Percentiles rank a stretch among this genome's conserved stretches.
phyloP scores from a whole-genome alignment of 2,888 invertebrate genomes.

The Cryptus viduatorius region DNA sequence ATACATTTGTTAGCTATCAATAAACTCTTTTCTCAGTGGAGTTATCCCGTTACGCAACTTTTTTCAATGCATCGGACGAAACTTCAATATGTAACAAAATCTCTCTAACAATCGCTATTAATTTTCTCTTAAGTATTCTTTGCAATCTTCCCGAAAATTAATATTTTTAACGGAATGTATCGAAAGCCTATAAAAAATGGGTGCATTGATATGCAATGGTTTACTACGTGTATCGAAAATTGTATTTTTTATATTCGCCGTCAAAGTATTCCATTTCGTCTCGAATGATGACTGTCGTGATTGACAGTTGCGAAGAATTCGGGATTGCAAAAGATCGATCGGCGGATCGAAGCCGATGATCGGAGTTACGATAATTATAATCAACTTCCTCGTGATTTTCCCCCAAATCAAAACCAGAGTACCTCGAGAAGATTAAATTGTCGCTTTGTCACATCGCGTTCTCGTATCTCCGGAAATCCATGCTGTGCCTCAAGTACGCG shows the following conservation, averaged over 20 bases:
- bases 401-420: slow-evolving; percentile 14
- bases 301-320: not conserved
- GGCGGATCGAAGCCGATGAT: not conserved
- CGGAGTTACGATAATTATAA: slow-evolving; percentile 25
- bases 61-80: too few species aligned
- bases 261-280: not conserved
- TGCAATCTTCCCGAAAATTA: too few species aligned
- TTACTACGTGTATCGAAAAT: not conserved
- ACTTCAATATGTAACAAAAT: too few species aligned
- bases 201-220: too few species aligned
- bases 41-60: too few species aligned
- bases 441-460: slow-evolving; percentile 7
- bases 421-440: slow-evolving; percentile 14
- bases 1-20: too few species aligned
- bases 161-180: too few species aligned
- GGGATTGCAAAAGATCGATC: not conserved
- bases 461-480: slow-evolving; percentile 26
- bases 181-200: too few species aligned
- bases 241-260: not conserved
- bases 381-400: slow-evolving; percentile 29
- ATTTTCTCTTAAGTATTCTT: too few species aligned
- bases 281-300: not conserved
- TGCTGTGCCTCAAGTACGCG: slow-evolving; percentile 3
- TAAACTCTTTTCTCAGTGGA: too few species aligned
- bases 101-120: too few species aligned